Evolutionary conservation across 2,797 vertebrate species (phyloP).

Genomic region (Somateria mollissima): DNA sequence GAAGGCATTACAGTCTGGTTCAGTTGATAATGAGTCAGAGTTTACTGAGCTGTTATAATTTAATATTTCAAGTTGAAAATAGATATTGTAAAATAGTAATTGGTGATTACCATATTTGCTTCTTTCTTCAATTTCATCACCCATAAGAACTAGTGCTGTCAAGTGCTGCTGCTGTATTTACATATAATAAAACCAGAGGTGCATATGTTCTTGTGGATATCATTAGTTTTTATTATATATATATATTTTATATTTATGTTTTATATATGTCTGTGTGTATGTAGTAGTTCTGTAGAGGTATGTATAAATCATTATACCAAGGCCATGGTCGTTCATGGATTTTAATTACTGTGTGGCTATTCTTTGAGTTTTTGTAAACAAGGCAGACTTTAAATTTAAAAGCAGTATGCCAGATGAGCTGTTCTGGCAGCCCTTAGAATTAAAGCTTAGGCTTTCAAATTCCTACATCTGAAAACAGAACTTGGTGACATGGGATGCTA

Average conservation of each 20-base stretch:
- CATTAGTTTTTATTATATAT: constrained; percentile 6
- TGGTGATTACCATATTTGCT: not conserved
- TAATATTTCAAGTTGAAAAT: not conserved
- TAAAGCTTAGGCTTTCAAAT: constrained; percentile 1
- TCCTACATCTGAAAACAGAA: not conserved
- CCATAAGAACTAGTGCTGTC: not conserved
- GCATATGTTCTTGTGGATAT: not conserved
- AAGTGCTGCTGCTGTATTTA: not conserved
- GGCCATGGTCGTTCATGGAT: not conserved
- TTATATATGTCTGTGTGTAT: not conserved
- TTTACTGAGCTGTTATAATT: constrained; percentile 48
- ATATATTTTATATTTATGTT: not conserved
- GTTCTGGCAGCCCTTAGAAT: not conserved
- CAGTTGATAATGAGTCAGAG: constrained; percentile 34
- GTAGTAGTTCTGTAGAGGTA: not conserved
- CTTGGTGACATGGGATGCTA: not conserved
- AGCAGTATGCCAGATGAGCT: not conserved
- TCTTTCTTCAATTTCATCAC: not conserved
- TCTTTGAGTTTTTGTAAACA: constrained; percentile 17
- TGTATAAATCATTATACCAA: not conserved
- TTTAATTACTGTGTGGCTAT: constrained; percentile 41
- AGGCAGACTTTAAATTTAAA: constrained; percentile 29
- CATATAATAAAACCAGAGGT: not conserved
- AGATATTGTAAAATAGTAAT: not conserved
- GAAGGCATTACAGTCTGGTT: constrained; percentile 30